Evolutionary conservation across 2,888 invertebrate species (phyloP), one percentile per base, ranked within the genome.

Genomic region (Julus scanicus): DNA sequence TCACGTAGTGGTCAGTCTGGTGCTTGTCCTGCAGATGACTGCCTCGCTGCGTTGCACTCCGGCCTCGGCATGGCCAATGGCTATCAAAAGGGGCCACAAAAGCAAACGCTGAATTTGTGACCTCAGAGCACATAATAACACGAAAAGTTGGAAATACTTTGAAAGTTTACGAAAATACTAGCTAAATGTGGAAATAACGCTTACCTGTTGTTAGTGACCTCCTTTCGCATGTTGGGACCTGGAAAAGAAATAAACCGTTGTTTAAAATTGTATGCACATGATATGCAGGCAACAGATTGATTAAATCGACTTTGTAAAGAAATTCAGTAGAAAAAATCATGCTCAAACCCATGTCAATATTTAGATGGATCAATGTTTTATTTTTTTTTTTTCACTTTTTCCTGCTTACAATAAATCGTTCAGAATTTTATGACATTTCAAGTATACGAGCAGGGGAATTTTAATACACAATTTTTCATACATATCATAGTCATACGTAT

Each of bases 1-100:
- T 80, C 80, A 80, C 80, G 80, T 80, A 80, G 80, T 80, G 80
- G 80, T 13, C 80, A 80, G 80, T 80, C 80, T 80, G 80, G 9
- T 80, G 80, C 29, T 71, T 11, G 71, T 71, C 71, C 71, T 71
- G 71, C 29, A 71, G 71, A 71, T 71, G 71, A 71, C 71, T 29
- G 71, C 71, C 71, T 29, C 71, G 29, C 37, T 39, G 80, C 80
- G 4, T 15, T 80, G 80, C 13, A 80, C 80, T 13, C 37, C 13
- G 80, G 80, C 80, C 80, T 80, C 80, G 3, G 37, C 80, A 37
- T 37, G 80, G 15, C 80, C 80, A 80, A 80, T 37, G 80, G 80
- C 80, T 80, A 80, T 13, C 80, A 39, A 37, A 13, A 44, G 13
- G 15, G 80, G 13, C 15, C 29, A 71, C 9, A 29, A n/a, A 71